These are phyloP conservation scores for Lasaia peninsularis DNA, from an alignment of 1,140 invertebrate genomes.

Conservation along the genomic window DNA sequence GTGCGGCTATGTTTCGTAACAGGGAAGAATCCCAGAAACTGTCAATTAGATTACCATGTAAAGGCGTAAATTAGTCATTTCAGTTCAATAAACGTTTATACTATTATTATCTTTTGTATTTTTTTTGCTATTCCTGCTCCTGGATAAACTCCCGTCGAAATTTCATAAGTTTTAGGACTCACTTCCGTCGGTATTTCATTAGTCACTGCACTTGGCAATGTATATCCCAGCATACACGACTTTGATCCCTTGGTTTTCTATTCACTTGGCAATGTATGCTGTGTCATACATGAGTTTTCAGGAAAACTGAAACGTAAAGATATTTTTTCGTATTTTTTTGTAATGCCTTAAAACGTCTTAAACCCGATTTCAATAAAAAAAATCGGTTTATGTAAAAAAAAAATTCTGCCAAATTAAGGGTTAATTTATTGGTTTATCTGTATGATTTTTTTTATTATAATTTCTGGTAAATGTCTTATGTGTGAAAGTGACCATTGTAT, in stretches of 20 bases:
- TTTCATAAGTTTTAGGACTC: background rate
- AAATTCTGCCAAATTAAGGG: slow-evolving; percentile 24
- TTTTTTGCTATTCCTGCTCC: slow-evolving; percentile 3
- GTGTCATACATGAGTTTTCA: slow-evolving; percentile 8
- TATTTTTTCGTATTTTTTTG: slow-evolving; percentile 12
- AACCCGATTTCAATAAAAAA: slow-evolving; percentile 19
- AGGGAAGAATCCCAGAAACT: background rate
- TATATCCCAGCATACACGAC: slow-evolving; percentile 4
- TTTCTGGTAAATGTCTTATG: too few relatives aligned
- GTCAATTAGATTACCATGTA: slow-evolving; percentile 7
- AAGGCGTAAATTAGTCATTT: slow-evolving; percentile 1
- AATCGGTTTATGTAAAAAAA: slow-evolving; percentile 20
- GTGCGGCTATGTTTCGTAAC: slow-evolving; percentile 2
- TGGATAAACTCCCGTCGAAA: slow-evolving; percentile 1
- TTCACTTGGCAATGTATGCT: slow-evolving; percentile 8
- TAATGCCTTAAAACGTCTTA: slow-evolving; percentile 20
- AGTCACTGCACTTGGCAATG: background rate
- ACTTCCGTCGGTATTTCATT: slow-evolving; percentile 4
- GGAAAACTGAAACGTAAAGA: slow-evolving; percentile 5
- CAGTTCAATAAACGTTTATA: background rate
- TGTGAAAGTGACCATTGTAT: too few relatives aligned
- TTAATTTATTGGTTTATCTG: too few relatives aligned
- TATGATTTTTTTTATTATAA: too few relatives aligned
- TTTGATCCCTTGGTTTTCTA: background rate
- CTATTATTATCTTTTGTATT: slow-evolving; percentile 5